Evolutionary conservation across 2,888 invertebrate species (phyloP).

Genomic region (Panopea generosa): DNA sequence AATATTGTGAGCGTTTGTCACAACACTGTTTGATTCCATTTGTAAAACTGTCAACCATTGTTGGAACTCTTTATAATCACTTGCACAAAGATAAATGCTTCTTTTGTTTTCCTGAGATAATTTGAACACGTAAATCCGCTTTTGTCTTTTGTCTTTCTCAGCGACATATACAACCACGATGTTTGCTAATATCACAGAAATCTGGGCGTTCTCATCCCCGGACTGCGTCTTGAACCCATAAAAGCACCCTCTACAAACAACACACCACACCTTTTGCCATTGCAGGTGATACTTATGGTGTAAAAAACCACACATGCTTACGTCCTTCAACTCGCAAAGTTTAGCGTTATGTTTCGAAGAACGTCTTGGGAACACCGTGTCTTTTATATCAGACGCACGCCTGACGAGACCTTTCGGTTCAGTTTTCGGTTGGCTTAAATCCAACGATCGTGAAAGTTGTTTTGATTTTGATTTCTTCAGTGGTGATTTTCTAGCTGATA

Average conservation of each 20-base stretch:
- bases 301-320: constrained; percentile 64
- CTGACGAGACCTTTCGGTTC: constrained; percentile 65
- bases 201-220: constrained; percentile 67
- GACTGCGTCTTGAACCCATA: constrained; percentile 75
- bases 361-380: constrained; percentile 65
- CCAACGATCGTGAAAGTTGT: constrained; percentile 63
- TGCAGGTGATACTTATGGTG: constrained; percentile 68
- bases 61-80: constrained; percentile 68
- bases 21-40: constrained; percentile 72
- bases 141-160: constrained; percentile 65
- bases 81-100: constrained; percentile 72
- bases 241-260: constrained; percentile 74
- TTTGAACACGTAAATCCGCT: constrained; percentile 74
- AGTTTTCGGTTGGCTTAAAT: constrained; percentile 56
- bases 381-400: constrained; percentile 75
- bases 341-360: constrained; percentile 45
- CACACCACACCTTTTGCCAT: constrained; percentile 76
- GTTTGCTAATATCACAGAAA: constrained; percentile 67
- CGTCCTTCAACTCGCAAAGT: constrained; percentile 60
- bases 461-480: constrained; percentile 53
- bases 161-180: constrained; percentile 70
- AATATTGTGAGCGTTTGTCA: constrained; percentile 45
- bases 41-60: constrained; percentile 76
- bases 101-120: constrained; percentile 71
- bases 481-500: constrained; percentile 59